Base-by-base conservation (phyloP, 30 jellyfish, hydroid and myxozoan species). In the Aurelia sp. region DNA sequence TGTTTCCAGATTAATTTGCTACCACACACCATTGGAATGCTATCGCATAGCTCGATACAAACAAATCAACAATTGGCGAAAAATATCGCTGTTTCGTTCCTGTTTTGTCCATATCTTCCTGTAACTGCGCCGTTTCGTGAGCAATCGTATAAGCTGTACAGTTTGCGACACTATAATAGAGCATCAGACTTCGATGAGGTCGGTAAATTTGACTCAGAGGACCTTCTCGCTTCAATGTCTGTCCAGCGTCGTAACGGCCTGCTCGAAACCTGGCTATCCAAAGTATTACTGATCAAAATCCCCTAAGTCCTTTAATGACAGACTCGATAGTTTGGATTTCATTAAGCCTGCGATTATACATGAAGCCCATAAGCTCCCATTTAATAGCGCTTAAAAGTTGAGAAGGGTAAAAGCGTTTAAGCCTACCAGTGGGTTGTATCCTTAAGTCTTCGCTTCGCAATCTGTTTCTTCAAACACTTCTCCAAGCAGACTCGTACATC, bases 271-370 rank as follows among this genome's bases (percentile, higher is more conserved):
- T 69, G 80, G 61, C 80, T 5, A 48, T 33, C 80, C 59, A 31
- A 69, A 57, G 75, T 31, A 38, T 73, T 48, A 73, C 19, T 21
- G 27, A 41, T 41, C 24, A 47, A 9, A 35, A 35, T 70, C 81
- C 63, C 24, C 38, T 35, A 73, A 21, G 24, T 15, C 50, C 75
- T 63, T 78, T 78, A 60, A 63, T 78, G 80, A 64, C 62, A 19
- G 88, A 72, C 63, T 74, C 82, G 93, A 84, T 69, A 84, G 74
- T 72, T 84, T 84, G 87, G 93, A 84, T 84, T 72, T 72, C 78
- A 60, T 85, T 83, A 83, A 83, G 93, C 93, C 89, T 73, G 78
- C 76, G 93, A 84, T 84, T 72, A 84, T 71, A 64, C 93, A 84
- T 15, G 82, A 58, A 31, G 63, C 47, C 82, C 65, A 72, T 84